Conservation (phyloP, 2,797 vertebrate species). For the Morus bassanus region DNA sequence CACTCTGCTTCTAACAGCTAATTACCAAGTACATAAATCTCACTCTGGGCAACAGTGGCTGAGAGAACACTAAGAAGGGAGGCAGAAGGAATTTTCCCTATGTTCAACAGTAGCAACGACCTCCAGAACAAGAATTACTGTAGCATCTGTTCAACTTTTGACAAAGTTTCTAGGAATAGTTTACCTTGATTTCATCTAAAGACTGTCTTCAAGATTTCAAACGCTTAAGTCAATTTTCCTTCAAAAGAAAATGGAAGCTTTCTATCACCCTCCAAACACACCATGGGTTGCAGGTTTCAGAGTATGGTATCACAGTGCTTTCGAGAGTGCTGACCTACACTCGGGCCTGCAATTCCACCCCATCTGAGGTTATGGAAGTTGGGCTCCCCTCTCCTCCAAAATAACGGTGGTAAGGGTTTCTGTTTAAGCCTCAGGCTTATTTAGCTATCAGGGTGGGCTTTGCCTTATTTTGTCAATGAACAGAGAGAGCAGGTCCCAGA, state of each 20-base stretch:
- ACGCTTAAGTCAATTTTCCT: background rate
- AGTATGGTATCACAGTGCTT: fast-evolving
- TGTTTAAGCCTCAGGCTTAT: background rate
- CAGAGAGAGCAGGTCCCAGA: background rate
- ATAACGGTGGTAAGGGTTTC: fast-evolving
- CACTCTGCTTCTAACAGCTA: background rate
- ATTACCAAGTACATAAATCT: background rate
- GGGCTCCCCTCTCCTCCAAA: background rate
- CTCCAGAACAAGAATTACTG: background rate
- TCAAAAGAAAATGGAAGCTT: too few relatives aligned
- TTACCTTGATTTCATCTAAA: background rate
- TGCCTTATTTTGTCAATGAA: background rate
- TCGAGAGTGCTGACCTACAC: too few relatives aligned
- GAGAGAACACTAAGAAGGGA: background rate
- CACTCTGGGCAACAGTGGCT: too few relatives aligned
- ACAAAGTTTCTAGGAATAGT: background rate
- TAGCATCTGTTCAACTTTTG: background rate
- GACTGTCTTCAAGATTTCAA: background rate
- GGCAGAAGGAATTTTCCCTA: background rate
- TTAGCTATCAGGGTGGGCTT: background rate
- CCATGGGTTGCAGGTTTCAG: too few relatives aligned
- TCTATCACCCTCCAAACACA: background rate
- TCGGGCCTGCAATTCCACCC: too few relatives aligned
- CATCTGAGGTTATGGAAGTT: fast-evolving
- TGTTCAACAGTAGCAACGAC: background rate